These are phyloP conservation scores for Leptoteleia sp. DNA, from an alignment of 1,140 invertebrate genomes.

Conservation along the genomic window DNA sequence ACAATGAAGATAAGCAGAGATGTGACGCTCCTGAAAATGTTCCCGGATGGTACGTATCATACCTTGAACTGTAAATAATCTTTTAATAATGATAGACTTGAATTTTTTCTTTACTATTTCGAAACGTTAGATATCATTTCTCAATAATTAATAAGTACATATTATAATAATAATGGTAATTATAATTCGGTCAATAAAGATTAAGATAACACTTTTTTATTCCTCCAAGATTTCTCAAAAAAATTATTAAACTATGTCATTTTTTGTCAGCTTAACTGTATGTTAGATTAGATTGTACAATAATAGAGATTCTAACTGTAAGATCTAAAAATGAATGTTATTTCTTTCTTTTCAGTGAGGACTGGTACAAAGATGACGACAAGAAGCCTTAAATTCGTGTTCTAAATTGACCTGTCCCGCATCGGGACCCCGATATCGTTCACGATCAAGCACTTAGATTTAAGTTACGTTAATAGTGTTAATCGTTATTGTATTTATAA, in stretches of 20 bases:
- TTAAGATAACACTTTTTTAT: too few species aligned
- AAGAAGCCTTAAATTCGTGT: conserved; percentile 71
- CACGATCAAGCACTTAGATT: conserved; percentile 27
- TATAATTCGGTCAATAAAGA: background rate
- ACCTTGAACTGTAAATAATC: background rate
- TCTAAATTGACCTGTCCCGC: conserved; percentile 76
- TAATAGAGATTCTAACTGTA: conserved; percentile 22
- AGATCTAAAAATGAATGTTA: conserved; percentile 7
- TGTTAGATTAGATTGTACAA: background rate
- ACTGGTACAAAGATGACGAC: conserved; percentile 90
- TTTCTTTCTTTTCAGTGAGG: conserved; percentile 89
- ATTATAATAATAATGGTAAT: background rate
- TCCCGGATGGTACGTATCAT: conserved; percentile 87
- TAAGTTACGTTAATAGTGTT: conserved; percentile 57
- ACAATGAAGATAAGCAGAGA: conserved; percentile 90
- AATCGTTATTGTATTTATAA: conserved; percentile 65
- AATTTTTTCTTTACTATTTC: too few species aligned
- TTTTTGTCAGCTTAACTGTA: conserved; percentile 4
- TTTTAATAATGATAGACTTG: too few species aligned
- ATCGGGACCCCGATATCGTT: conserved; percentile 74
- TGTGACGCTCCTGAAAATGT: conserved; percentile 94
- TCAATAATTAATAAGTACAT: background rate
- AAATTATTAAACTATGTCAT: background rate
- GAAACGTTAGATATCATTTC: too few species aligned
- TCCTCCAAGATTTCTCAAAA: too few species aligned